phyloP scores from a whole-genome alignment of 2,888 invertebrate genomes.

The Nemoura dubitans region DNA sequence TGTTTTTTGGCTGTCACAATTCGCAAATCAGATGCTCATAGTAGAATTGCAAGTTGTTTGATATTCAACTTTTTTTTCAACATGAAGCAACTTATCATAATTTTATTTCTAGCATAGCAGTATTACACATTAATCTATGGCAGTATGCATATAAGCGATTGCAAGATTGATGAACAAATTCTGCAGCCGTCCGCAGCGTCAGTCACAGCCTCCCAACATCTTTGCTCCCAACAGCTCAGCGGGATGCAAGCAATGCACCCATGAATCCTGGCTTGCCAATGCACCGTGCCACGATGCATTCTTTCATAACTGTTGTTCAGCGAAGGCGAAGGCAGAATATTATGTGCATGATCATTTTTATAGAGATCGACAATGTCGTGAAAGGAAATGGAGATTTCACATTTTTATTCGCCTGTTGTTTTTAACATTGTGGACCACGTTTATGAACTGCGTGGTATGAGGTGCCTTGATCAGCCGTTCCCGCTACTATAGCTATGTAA shows the following conservation, averaged over 20 bases:
- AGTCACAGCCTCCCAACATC: not conserved
- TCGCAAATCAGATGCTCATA: too few relatives aligned
- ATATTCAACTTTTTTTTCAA: not conserved
- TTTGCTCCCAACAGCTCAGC: not conserved
- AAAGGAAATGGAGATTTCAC: not conserved
- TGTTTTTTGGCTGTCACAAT: too few relatives aligned
- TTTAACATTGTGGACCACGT: not conserved
- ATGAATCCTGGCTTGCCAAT: too few relatives aligned
- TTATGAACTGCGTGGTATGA: not conserved
- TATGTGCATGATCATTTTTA: not conserved
- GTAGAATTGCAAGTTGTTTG: too few relatives aligned
- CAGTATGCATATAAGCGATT: not conserved
- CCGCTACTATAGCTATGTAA: too few relatives aligned
- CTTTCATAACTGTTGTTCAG: not conserved
- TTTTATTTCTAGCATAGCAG: not conserved
- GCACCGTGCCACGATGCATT: not conserved
- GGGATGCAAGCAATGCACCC: not conserved
- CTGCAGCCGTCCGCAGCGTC: not conserved
- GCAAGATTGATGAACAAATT: not conserved
- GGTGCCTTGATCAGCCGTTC: too few relatives aligned
- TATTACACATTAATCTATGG: not conserved
- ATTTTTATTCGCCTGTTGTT: not conserved
- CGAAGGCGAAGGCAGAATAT: not conserved
- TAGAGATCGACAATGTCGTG: not conserved
- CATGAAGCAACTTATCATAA: not conserved